Evolutionary conservation across 2,888 invertebrate genomes (phyloP), one percentile per base, ranked within the genome.

Genomic region (Ischnus inquisitorius): DNA sequence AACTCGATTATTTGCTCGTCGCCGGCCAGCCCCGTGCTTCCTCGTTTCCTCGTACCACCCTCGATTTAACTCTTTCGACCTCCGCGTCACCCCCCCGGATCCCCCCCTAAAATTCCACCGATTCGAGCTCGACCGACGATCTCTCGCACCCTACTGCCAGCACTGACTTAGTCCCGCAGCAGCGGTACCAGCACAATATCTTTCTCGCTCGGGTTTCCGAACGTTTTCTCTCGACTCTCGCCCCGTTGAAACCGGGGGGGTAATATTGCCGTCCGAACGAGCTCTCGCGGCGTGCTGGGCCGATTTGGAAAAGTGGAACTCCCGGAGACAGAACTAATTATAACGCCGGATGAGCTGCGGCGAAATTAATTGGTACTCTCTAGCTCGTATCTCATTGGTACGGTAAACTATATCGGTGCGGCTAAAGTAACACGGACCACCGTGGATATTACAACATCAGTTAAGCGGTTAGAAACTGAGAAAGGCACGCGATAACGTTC

Each of bases 1-100:
- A 93, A 93, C 93, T 93, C 93, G 93, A 93, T 93, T 93, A 93
- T 93, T 93, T 92, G 93, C 93, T 92, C 91, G 92, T 92, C 92
- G 91, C 91, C 89, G 84, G 78, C 87, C 87, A 60, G 79, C 86
- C 88, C 88, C 87, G 82, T 86, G 68, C 87, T 85, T 57, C 71
- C 41, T 41, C 74, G 16, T 77, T 76, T 85, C 85, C 83, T 69
- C 86, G 85, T 81, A 84, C 87, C 87, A 87, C 88, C 87, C 90
- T 89, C 91, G 90, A 90, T 92, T 92, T 90, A 92, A 92, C 92
- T 93, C 93, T 92, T 92, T 91, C 91, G 86, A 86, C 87, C 89
- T 88, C 87, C 75, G 28, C 75, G 22, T 22, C 39, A 34, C 10
- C 19, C 39, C 48, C 10, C 19, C n/a, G 41, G 28, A 78, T 60